phyloP scores from a whole-genome alignment of 1,140 invertebrate species.

The Papilio dardanus region DNA sequence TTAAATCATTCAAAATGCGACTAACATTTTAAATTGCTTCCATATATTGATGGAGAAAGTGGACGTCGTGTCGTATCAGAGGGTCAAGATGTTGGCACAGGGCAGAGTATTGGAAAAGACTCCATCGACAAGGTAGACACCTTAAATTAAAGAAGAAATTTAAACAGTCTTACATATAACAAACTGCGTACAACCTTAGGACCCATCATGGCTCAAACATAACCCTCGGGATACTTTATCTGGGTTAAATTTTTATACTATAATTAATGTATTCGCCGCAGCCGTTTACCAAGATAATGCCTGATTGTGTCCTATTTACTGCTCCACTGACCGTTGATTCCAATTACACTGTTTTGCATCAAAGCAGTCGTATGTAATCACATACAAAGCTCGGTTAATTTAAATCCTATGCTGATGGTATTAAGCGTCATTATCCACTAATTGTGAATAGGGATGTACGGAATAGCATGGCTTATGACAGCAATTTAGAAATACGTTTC shows the following conservation, averaged over 20 bases:
- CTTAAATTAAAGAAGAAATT: no score
- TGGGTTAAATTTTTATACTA: background rate
- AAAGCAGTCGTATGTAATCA: background rate
- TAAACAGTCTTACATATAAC: background rate
- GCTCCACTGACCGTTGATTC: conserved; percentile 6
- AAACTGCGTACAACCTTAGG: background rate
- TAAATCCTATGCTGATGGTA: background rate
- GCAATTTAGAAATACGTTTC: background rate
- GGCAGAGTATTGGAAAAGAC: no score
- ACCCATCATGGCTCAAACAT: background rate
- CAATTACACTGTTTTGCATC: conserved; percentile 1
- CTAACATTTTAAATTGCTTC: no score
- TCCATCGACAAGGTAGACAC: no score
- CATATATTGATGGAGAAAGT: no score
- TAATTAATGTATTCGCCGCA: background rate
- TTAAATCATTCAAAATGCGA: no score
- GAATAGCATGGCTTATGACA: background rate
- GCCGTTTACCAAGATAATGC: background rate
- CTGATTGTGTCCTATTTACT: conserved; percentile 20
- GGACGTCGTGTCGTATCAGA: no score
- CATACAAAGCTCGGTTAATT: background rate
- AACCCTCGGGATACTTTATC: background rate
- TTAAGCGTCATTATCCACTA: background rate
- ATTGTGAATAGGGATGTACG: background rate
- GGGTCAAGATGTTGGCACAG: no score